phyloP scores from a whole-genome alignment of 2,113 vertebrate species.

The Hyperopisus bebe region DNA sequence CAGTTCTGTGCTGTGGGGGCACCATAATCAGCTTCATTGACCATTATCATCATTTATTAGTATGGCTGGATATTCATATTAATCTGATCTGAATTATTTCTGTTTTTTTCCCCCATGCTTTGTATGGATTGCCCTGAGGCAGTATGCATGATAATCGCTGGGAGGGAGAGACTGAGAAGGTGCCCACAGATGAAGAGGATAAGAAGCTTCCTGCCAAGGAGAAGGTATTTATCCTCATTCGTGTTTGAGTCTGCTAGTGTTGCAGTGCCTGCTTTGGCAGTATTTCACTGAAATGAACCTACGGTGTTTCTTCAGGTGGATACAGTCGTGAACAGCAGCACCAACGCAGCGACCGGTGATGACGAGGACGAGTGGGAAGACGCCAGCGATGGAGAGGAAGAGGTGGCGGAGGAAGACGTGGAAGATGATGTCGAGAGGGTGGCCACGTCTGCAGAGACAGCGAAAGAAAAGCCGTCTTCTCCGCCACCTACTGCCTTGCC shows the following conservation, averaged over 20 bases:
- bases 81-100: not conserved
- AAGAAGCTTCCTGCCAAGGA: constrained; percentile 22
- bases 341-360: constrained; percentile 46
- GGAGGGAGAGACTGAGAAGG: constrained; percentile 61
- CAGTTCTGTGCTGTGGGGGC: not conserved
- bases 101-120: not conserved
- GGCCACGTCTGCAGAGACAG: constrained; percentile 31
- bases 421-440: constrained; percentile 43
- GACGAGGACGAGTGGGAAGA: constrained; percentile 60
- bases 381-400: constrained; percentile 46
- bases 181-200: constrained; percentile 33
- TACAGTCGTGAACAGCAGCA: constrained; percentile 44
- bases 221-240: not conserved
- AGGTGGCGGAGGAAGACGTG: constrained; percentile 34
- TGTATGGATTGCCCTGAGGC: not conserved
- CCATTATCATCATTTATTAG: not conserved
- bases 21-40: not conserved
- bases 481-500: constrained; percentile 1
- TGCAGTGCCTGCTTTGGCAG: not conserved
- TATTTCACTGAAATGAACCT: not conserved
- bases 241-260: not conserved
- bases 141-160: constrained; percentile 90
- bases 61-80: not conserved
- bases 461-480: not conserved
- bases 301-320: constrained; percentile 30